Percentiles rank a stretch among this genome's conserved stretches.
Evolutionary conservation across 2,797 vertebrate species (phyloP).

Genomic region (Mus spretus): DNA sequence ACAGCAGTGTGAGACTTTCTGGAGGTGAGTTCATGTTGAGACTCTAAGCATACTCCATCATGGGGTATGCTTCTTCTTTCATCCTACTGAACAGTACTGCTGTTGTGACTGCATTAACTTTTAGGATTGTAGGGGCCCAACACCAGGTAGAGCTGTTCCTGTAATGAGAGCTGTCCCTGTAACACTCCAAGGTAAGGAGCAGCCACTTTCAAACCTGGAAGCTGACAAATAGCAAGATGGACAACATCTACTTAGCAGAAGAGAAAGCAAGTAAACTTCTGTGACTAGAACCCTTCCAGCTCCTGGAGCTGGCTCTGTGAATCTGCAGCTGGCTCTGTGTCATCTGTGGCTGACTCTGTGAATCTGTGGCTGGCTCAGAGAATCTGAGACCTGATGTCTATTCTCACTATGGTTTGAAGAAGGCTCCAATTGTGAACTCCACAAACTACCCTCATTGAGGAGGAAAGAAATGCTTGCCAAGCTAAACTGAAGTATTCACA

Average conservation of each 20-base stretch:
- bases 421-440: background rate
- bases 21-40: background rate
- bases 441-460: background rate
- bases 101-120: background rate
- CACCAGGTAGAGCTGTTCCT: background rate
- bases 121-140: background rate
- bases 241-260: background rate
- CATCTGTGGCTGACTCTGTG: too few species aligned
- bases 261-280: rapidly evolving
- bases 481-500: background rate
- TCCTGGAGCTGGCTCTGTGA: background rate
- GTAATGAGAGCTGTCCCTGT: background rate
- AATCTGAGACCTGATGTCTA: background rate
- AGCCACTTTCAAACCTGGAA: background rate
- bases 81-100: background rate
- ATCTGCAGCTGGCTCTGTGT: background rate
- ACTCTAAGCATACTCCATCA: background rate
- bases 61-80: rapidly evolving
- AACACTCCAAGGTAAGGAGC: rapidly evolving
- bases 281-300: background rate
- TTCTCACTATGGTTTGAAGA: background rate
- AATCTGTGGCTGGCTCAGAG: too few species aligned
- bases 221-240: rapidly evolving
- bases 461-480: background rate
- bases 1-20: background rate